phyloP scores from a whole-genome alignment of 2,888 invertebrate genomes.

The Tuta absoluta region DNA sequence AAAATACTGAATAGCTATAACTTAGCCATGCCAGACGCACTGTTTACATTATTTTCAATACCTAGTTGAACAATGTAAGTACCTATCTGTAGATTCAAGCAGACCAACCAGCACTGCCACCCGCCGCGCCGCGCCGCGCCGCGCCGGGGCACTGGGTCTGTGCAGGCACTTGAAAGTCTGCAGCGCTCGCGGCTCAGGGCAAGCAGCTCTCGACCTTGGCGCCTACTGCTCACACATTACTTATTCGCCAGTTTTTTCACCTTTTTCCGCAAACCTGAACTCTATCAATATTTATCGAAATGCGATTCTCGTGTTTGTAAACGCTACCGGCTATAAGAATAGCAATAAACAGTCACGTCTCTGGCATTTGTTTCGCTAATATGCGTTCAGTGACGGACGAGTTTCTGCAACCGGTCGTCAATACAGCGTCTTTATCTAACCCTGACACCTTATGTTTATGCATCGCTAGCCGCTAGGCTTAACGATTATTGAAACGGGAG shows the following conservation, averaged over 20 bases:
- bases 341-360: conserved; percentile 39
- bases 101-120: conserved; percentile 33
- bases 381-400: conserved; percentile 9
- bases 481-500: conserved; percentile 9
- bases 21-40: no score
- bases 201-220: conserved; percentile 72
- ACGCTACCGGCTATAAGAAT: conserved; percentile 17
- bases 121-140: background rate
- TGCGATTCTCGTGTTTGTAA: conserved; percentile 34
- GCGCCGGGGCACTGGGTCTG: background rate
- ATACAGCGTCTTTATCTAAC: background rate
- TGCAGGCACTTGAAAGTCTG: conserved; percentile 67
- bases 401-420: conserved; percentile 23
- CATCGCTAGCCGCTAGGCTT: conserved; percentile 1
- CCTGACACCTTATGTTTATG: conserved; percentile 7
- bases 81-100: no score
- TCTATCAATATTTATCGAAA: conserved; percentile 41
- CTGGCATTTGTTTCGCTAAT: conserved; percentile 44
- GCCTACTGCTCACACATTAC: conserved; percentile 58
- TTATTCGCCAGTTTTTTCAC: conserved; percentile 65
- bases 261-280: conserved; percentile 68
- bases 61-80: no score
- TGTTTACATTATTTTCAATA: no score
- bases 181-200: conserved; percentile 72
- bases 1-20: no score